These are phyloP conservation scores for Luperina testacea DNA, from an alignment of 2,888 invertebrate genomes.

Conservation along the genomic window DNA sequence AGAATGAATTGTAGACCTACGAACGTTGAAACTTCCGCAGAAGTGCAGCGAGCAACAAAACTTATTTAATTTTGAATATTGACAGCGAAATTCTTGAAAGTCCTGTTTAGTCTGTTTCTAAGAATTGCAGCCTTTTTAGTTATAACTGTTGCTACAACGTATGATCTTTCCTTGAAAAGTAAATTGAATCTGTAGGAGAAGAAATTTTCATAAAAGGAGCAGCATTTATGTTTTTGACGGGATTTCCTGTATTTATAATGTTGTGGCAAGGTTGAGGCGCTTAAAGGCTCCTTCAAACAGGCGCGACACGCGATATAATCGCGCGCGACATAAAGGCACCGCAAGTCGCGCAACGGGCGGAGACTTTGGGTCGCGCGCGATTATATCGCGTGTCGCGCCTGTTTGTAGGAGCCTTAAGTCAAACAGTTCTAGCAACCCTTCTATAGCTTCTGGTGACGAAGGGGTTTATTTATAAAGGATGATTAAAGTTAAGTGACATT, in stretches of 20 bases:
- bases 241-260: not conserved
- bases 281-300: no score
- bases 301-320: no score
- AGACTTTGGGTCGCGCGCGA: no score
- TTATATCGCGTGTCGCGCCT: no score
- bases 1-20: not conserved
- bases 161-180: not conserved
- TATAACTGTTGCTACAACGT: constrained; percentile 5
- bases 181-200: not conserved
- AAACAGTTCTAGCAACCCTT: no score
- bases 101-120: constrained; percentile 19
- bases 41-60: constrained; percentile 28
- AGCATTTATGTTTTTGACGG: not conserved
- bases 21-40: constrained; percentile 20
- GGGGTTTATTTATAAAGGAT: no score
- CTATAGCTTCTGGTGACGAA: no score
- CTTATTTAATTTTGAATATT: constrained; percentile 59
- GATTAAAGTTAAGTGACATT: no score
- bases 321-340: no score
- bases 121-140: constrained; percentile 7
- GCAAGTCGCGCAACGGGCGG: no score
- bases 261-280: not conserved
- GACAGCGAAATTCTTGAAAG: constrained; percentile 38
- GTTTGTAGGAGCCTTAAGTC: no score
- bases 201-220: not conserved